Base-by-base conservation (phyloP, 2,113 vertebrate genomes). In the Istiophorus platypterus region DNA sequence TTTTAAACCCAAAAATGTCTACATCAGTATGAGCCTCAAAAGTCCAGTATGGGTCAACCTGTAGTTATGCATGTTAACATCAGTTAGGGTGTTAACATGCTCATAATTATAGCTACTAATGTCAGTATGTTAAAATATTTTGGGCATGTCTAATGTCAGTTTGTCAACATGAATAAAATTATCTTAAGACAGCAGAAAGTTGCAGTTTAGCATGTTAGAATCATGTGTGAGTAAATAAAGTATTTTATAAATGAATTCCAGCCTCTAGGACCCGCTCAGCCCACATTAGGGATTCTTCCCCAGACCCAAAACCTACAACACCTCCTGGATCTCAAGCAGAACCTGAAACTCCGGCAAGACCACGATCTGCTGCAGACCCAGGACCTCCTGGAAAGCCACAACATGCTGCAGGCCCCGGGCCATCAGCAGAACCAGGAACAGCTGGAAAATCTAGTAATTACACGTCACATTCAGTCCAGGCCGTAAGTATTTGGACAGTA, bases 371-470 rank as follows among this genome's bases (percentile, higher is more conserved):
- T 24, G 41, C n/a, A 54, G 76, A 66, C 7, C n/a, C 41, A 9
- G 54, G 7, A 49, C 27, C 62, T 49, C 52, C 31, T 39, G 17
- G 18, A 17, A 45, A 14, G 12, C 66, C 58, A 11, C 54, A 37
- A 37, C 24, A 65, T 12, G 20, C 74, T 49, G 52, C 58, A 51
- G 41, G 71, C 13, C 31, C 71, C 9, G 29, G 9, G 18, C 56
- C 47, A 2, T 8, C 80, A 45, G 68, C 1, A 34, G 70, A 67
- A 51, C 66, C 62, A 49, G 34, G 20, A 52, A 12, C 45, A 11
- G 4, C 49, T 62, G 77, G 1, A 41, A 80, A 62, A 49, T n/a
- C 65, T 11, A 67, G 91, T 91, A 68, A 70, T 54, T 22, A 26
- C 12, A 3, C 18, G 24, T 41, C 7, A 22, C 10, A 12, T 13